These are phyloP conservation scores for Prosopocoilus inquinatus DNA, from an alignment of 2,888 invertebrate genomes.

Conservation along the genomic window DNA sequence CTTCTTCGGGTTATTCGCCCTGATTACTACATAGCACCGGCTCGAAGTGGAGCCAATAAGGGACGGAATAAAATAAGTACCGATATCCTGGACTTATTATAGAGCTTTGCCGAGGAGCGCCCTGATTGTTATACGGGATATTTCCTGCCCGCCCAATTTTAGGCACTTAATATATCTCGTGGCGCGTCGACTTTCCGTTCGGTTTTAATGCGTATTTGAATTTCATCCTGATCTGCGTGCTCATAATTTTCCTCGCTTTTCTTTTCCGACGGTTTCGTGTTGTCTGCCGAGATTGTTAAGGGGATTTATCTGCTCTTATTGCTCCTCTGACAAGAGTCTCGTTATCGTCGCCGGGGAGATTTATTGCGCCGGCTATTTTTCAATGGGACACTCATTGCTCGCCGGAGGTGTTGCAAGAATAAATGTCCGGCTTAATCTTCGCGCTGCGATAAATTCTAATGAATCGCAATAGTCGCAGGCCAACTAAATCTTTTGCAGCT, in stretches of 20 bases:
- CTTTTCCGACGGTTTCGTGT: conserved; percentile 33
- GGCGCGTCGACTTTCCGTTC: conserved; percentile 21
- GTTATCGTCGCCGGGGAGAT: conserved; percentile 16
- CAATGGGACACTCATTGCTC: background rate
- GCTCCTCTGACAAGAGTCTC: conserved; percentile 16
- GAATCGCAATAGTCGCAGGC: too few species aligned
- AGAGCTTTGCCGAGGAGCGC: conserved; percentile 29
- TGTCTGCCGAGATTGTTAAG: conserved; percentile 17
- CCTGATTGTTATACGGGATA: conserved; percentile 32
- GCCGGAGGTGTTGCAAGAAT: too few species aligned
- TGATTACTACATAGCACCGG: conserved; percentile 22
- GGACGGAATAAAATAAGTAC: conserved; percentile 31
- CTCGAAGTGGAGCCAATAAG: conserved; percentile 24
- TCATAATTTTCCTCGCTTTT: conserved; percentile 42
- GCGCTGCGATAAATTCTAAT: too few species aligned
- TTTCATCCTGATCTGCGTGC: conserved; percentile 38
- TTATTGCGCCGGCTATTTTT: conserved; percentile 13
- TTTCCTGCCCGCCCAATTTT: conserved; percentile 28
- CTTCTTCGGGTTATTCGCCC: conserved; percentile 14
- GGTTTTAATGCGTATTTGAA: conserved; percentile 41
- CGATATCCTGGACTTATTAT: conserved; percentile 33
- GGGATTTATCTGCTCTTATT: conserved; percentile 16
- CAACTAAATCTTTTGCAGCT: too few species aligned
- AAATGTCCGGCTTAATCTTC: too few species aligned
- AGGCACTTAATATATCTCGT: conserved; percentile 32